Percentiles rank a stretch among this genome's conserved stretches.
Conservation (phyloP, 2,113 vertebrate genomes). For the Mormyrus lacerda region DNA sequence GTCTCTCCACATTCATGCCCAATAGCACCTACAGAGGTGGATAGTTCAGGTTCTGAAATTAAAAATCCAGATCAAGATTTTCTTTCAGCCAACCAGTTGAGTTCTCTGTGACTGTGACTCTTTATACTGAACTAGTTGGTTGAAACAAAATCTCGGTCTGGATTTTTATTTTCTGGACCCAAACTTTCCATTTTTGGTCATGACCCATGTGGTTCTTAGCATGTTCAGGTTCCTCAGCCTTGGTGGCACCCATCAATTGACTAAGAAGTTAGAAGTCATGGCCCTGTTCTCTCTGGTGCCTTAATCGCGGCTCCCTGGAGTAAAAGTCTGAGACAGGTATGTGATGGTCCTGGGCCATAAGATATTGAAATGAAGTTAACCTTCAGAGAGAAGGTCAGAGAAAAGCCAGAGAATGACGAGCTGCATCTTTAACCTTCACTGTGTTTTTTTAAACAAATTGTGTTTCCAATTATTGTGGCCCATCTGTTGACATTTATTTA, state of each 20-base stretch:
- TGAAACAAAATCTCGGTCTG: neutral
- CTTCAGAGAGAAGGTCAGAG: conserved; percentile 7
- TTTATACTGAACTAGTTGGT: neutral
- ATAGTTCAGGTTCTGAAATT: neutral
- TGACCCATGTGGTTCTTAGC: neutral
- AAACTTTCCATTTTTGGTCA: neutral
- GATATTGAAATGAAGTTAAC: conserved; percentile 16
- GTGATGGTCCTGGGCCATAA: neutral
- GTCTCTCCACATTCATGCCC: neutral
- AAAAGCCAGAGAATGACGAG: neutral
- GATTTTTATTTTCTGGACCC: neutral
- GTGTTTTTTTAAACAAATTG: conserved; percentile 8
- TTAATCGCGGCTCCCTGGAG: neutral
- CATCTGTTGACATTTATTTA: conserved; percentile 8
- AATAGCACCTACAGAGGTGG: neutral
- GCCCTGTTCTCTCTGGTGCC: neutral
- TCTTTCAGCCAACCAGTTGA: neutral
- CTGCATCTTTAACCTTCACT: neutral
- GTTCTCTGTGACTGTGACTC: neutral
- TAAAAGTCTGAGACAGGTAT: neutral
- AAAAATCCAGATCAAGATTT: neutral
- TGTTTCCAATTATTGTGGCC: conserved; percentile 7
- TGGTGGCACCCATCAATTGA: neutral
- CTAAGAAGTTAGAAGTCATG: neutral
- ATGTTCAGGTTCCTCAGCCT: neutral